Evolutionary conservation across 2,888 invertebrate species (phyloP), one percentile per base, ranked within the genome.

Genomic region (Erynnis tages): DNA sequence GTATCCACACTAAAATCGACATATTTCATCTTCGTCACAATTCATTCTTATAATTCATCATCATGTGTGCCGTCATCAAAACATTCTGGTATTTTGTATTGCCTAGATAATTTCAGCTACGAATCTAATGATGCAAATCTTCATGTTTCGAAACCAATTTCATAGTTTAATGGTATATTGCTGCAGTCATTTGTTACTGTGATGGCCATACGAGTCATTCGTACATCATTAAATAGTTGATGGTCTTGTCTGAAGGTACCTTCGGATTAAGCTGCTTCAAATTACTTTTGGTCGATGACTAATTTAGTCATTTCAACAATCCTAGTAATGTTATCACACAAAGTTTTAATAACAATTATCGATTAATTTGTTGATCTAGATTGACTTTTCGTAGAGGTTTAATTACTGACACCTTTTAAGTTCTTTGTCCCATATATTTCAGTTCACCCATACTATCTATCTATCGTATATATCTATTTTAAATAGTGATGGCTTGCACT

Each of bases 101-200:
- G 6, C 13, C 21, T 19, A 13, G 32, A 44, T 32, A 11, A 44
- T 41, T 40, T 19, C 30, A 30, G 13, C 10, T n/a, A 35, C 35
- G 19, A 23, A 38, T 40, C 13, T 40, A 40, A 48, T n/a, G 44
- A 32, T 32, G 32, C 40, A 41, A 25, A 34, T 32, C 16, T 40
- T 41, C 23, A 21, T 17, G 16, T 41, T 49, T 41, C 40, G 40
- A 38, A 49, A 41, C 40, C 17, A 49, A 49, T 41, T 41, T 49
- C 40, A 49, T 41, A 29, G 41, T 49, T 49, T 49, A 49, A 41
- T 41, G 17, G 16, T 17, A 11, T 8, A 8, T 1, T 41, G 32
- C 23, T 29, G 25, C 38, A 17, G 40, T 49, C 40, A 34, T 49
- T 41, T 32, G 23, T 32, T 17, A 34, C 25, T 49, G 11, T 16